A percentile compares a stretch with the other conserved stretches of the same genome.
These are phyloP conservation scores for Scolopax rusticola DNA, from an alignment of 2,797 vertebrate genomes.

Conservation along the genomic window DNA sequence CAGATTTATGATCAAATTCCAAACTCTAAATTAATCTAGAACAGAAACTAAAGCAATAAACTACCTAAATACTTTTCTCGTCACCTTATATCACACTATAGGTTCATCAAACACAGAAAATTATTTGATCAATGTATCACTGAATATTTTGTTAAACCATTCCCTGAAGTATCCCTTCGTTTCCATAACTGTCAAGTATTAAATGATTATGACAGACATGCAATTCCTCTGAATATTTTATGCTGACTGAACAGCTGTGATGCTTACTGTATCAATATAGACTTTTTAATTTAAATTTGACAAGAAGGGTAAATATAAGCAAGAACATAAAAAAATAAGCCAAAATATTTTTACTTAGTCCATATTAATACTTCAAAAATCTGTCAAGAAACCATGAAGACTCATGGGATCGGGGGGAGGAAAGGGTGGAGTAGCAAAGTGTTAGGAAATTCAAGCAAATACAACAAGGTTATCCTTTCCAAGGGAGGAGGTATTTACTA, in stretches of 20 bases:
- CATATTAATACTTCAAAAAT: background rate
- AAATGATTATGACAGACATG: background rate
- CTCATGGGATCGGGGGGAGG: accelerated
- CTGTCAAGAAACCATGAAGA: background rate
- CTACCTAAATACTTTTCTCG: background rate
- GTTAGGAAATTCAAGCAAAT: background rate
- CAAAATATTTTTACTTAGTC: background rate
- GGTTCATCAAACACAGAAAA: background rate
- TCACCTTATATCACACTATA: background rate
- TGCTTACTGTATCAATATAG: background rate
- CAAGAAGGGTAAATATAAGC: background rate
- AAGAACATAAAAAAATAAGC: background rate
- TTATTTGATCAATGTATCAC: background rate
- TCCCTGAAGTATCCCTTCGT: background rate
- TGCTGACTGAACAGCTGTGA: background rate
- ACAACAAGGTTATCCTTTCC: background rate
- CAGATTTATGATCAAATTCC: background rate
- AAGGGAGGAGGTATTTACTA: background rate
- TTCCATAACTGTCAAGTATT: background rate
- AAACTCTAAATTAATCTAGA: background rate
- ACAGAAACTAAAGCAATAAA: background rate
- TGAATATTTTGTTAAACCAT: background rate
- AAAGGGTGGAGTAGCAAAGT: background rate
- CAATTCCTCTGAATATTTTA: background rate
- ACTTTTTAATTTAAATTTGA: background rate